Evolutionary conservation across 2,888 invertebrate species (phyloP).

Genomic region (Charanyca ferruginea): DNA sequence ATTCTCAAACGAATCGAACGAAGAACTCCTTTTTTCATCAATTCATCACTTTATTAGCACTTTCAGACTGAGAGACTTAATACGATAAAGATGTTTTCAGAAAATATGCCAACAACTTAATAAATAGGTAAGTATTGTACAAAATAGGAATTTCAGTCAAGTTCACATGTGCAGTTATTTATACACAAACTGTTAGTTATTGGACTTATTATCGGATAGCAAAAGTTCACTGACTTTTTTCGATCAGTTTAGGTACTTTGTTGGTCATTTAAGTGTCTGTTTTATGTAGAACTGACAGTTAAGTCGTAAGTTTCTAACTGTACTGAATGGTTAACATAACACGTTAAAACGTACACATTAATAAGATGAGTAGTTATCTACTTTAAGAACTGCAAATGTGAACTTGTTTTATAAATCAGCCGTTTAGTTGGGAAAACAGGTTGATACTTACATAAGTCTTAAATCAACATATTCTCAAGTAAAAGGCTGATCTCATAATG

Average conservation of each 20-base stretch:
- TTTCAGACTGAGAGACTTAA: constrained; percentile 31
- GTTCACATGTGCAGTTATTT: constrained; percentile 46
- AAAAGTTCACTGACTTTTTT: constrained; percentile 10
- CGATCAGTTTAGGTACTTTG: constrained; percentile 14
- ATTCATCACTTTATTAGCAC: constrained; percentile 6
- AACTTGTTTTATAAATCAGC: constrained; percentile 29
- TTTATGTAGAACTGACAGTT: constrained; percentile 10
- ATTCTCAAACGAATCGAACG: not conserved
- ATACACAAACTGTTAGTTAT: constrained; percentile 31
- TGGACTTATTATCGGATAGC: not conserved
- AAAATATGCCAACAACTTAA: constrained; percentile 35
- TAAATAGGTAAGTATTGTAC: constrained; percentile 46
- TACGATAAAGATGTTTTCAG: constrained; percentile 31
- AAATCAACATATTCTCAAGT: constrained; percentile 20
- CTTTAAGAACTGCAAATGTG: constrained; percentile 43
- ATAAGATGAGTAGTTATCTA: constrained; percentile 13
- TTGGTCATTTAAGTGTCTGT: constrained; percentile 24
- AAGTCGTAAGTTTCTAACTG: constrained; percentile 42
- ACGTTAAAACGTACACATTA: too few relatives aligned
- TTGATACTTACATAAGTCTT: not conserved
- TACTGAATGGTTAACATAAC: constrained; percentile 47
- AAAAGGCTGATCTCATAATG: constrained; percentile 14
- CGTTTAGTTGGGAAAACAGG: constrained; percentile 27
- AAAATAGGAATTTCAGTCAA: constrained; percentile 21
- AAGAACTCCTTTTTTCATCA: not conserved